Evolutionary conservation across 2,113 vertebrate genomes (phyloP).

Genomic region (Peromyscus maniculatus): DNA sequence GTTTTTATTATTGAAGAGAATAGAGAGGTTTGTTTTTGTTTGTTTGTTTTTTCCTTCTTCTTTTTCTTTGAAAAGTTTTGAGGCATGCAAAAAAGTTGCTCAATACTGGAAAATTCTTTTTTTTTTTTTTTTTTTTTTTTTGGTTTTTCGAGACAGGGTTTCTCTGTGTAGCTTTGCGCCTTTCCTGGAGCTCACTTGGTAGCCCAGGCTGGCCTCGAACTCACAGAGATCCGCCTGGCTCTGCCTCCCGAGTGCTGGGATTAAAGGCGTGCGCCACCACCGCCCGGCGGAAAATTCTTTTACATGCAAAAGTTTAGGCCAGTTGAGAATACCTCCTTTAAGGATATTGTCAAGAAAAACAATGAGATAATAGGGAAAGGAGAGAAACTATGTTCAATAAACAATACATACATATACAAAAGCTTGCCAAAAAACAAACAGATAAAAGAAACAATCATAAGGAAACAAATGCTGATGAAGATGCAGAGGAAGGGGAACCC

Average conservation of each 20-base stretch:
- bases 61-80: background rate
- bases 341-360: background rate
- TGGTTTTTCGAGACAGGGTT: too few species aligned
- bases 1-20: background rate
- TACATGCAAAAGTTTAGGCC: background rate
- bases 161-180: too few species aligned
- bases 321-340: conserved; percentile 15
- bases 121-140: background rate
- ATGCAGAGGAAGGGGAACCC: background rate
- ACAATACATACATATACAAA: background rate
- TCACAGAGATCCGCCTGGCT: too few species aligned
- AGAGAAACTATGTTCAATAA: background rate
- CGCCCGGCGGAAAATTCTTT: conserved; percentile 51
- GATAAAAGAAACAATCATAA: background rate
- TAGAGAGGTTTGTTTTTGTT: background rate
- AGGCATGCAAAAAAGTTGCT: background rate
- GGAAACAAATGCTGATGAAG: background rate
- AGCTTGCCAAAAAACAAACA: background rate
- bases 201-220: too few species aligned
- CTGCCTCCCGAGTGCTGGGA: too few species aligned
- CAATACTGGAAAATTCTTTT: conserved; percentile 34
- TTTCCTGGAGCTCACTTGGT: too few species aligned
- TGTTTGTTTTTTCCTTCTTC: background rate
- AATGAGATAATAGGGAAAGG: background rate
- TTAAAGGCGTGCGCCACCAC: too few species aligned